Evolutionary conservation across 2,797 vertebrate species (phyloP).

Genomic region (Leptodactylus fallax): DNA sequence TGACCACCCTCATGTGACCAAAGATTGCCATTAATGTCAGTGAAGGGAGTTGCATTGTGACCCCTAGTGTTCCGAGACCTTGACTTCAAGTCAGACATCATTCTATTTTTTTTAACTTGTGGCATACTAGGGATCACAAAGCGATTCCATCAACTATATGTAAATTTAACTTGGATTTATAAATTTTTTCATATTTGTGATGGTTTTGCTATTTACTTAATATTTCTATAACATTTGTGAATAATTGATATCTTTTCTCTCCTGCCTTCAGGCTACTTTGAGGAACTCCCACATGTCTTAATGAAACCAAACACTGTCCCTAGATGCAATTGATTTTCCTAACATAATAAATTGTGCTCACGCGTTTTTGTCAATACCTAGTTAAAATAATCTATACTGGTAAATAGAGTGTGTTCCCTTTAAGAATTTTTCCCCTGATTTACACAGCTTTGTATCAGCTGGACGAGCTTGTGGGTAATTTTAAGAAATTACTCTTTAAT

Average conservation of each 20-base stretch:
- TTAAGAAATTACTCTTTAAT: slow-evolving; percentile 33
- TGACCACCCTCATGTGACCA: too few relatives aligned
- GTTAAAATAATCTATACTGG: background rate
- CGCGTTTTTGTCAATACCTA: background rate
- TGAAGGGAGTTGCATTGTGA: too few relatives aligned
- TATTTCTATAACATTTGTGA: background rate
- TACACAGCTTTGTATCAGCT: background rate
- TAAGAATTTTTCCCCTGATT: background rate
- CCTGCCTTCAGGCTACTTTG: background rate
- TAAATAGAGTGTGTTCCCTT: background rate
- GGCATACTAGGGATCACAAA: too few relatives aligned
- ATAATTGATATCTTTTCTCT: background rate
- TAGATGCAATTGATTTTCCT: slow-evolving; percentile 19
- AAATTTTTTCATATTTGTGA: background rate
- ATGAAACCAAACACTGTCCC: background rate
- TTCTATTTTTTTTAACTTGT: too few relatives aligned
- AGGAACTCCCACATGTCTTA: background rate
- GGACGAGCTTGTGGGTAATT: background rate
- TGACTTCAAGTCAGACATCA: too few relatives aligned
- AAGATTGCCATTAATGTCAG: too few relatives aligned
- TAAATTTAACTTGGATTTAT: background rate
- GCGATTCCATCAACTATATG: background rate
- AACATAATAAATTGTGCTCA: background rate
- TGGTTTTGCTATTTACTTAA: background rate
- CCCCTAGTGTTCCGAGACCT: too few relatives aligned